These are phyloP conservation scores for Conomelus anceps DNA, from an alignment of 2,888 invertebrate species.

Conservation along the genomic window DNA sequence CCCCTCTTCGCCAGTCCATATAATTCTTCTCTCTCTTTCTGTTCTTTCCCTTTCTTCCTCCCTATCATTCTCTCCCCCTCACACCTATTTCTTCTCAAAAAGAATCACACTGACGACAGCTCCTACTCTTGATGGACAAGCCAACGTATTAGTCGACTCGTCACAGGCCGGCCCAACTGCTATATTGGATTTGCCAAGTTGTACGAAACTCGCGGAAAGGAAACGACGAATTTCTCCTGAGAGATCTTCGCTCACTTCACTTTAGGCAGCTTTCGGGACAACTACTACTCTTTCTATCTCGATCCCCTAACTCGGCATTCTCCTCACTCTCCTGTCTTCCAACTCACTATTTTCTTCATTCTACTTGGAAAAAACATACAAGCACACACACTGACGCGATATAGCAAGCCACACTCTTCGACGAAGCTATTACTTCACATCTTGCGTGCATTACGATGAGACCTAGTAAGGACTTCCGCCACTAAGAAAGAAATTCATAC, in stretches of 20 bases:
- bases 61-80: neutral
- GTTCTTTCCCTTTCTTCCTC: neutral
- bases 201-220: neutral
- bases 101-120: neutral
- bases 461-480: neutral
- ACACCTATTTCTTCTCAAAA: neutral
- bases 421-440: neutral
- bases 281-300: neutral
- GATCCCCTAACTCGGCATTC: neutral
- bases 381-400: neutral
- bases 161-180: neutral
- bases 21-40: neutral
- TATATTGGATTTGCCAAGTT: neutral
- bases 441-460: neutral
- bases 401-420: neutral
- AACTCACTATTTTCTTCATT: no score
- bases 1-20: no score
- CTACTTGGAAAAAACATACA: neutral
- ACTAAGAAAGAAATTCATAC: neutral
- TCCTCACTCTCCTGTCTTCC: no score
- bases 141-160: neutral
- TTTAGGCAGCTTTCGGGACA: neutral
- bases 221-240: neutral
- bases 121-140: neutral
- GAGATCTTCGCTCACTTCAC: neutral